Percentiles rank a stretch among this genome's conserved stretches.
phyloP scores from a whole-genome alignment of 1,140 invertebrate genomes.

The Hycleus phaleratus region DNA sequence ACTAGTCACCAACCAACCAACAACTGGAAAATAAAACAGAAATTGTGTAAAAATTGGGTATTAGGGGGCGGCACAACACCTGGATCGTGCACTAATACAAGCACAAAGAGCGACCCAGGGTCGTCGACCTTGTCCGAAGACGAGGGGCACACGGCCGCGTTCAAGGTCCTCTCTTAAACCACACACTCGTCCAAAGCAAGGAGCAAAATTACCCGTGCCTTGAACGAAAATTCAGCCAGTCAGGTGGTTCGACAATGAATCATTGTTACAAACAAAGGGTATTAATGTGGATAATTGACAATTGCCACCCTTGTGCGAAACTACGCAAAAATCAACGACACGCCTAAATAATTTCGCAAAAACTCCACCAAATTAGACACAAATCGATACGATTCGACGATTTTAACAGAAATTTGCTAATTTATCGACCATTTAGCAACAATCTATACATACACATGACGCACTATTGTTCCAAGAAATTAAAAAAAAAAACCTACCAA shows the following conservation, averaged over 20 bases:
- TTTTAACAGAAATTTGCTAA: not conserved
- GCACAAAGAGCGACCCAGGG: slow-evolving; percentile 6
- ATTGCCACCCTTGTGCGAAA: too few relatives aligned
- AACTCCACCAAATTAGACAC: not conserved
- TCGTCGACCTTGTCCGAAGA: slow-evolving; percentile 9
- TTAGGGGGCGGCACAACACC: not conserved
- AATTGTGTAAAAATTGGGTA: too few relatives aligned
- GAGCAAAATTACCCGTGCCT: not conserved
- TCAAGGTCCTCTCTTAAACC: slow-evolving; percentile 5
- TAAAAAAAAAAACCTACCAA: too few relatives aligned
- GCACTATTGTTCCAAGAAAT: slow-evolving; percentile 8
- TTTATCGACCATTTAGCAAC: slow-evolving; percentile 10
- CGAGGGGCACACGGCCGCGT: slow-evolving; percentile 4
- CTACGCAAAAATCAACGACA: not conserved
- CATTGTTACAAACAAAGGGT: too few relatives aligned
- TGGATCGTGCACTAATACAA: not conserved
- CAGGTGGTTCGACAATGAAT: too few relatives aligned
- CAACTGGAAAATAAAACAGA: too few relatives aligned
- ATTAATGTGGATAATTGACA: too few relatives aligned
- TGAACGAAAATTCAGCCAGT: not conserved
- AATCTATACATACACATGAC: slow-evolving; percentile 3
- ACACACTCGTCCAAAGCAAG: slow-evolving; percentile 3
- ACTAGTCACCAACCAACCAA: too few relatives aligned
- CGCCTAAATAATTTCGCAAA: not conserved
- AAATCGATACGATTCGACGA: not conserved